These are phyloP conservation scores for Panthera uncia DNA, from an alignment of 2,113 vertebrate species.

Conservation along the genomic window DNA sequence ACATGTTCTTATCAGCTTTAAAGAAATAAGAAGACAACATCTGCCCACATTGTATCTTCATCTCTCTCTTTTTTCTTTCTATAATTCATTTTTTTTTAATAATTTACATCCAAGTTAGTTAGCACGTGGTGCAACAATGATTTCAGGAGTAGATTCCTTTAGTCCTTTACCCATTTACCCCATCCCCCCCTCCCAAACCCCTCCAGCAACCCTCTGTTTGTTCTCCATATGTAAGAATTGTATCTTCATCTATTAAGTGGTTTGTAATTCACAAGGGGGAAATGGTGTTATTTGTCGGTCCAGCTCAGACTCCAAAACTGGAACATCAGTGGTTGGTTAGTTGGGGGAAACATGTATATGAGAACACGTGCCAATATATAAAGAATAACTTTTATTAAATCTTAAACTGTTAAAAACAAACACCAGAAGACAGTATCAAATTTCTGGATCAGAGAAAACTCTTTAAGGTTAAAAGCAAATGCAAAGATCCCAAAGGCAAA, in stretches of 20 bases:
- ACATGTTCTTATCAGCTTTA: neutral
- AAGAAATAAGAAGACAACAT: neutral
- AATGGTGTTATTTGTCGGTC: neutral
- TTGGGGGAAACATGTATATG: neutral
- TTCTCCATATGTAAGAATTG: too few species aligned
- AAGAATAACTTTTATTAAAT: slow-evolving; percentile 1
- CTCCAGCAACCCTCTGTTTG: too few species aligned
- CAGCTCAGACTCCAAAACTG: neutral
- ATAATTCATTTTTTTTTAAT: too few species aligned
- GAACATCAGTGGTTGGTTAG: neutral
- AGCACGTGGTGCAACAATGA: too few species aligned
- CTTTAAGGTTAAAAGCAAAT: neutral
- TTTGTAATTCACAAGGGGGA: neutral
- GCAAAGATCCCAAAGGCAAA: neutral
- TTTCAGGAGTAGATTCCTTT: too few species aligned
- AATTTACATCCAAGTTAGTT: too few species aligned
- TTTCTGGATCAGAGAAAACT: neutral
- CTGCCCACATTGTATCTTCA: neutral
- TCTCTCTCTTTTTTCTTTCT: neutral
- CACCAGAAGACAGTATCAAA: neutral
- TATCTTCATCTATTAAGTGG: neutral
- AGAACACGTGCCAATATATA: neutral
- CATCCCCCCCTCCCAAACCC: too few species aligned
- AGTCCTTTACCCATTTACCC: too few species aligned
- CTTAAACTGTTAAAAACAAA: neutral